A percentile compares a stretch with the other conserved stretches of the same genome.
Evolutionary conservation across 2,888 invertebrate genomes (phyloP).

Genomic region (Eupithecia centaureata): DNA sequence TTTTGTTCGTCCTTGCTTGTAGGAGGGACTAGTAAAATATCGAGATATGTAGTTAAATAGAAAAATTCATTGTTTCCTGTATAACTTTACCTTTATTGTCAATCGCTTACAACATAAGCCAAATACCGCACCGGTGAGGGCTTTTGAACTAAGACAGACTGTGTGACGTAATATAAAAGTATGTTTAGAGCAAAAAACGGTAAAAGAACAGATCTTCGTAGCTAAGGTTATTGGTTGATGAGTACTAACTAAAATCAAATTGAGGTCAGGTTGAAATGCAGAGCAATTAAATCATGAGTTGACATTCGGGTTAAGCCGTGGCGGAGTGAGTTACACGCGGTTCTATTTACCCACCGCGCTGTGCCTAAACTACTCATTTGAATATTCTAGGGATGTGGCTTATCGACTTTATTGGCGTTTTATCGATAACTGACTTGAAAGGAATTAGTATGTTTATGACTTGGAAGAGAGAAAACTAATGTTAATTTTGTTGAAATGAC

Average conservation of each 20-base stretch:
- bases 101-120: too few species aligned
- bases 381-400: constrained; percentile 60
- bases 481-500: too few species aligned
- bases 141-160: background rate
- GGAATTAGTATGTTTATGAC: background rate
- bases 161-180: background rate
- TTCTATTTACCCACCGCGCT: constrained; percentile 65
- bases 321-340: constrained; percentile 51
- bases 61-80: too few species aligned
- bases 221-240: background rate
- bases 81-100: too few species aligned
- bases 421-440: constrained; percentile 8
- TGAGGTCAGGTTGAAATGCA: constrained; percentile 27
- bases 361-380: constrained; percentile 73
- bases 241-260: constrained; percentile 3
- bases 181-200: background rate
- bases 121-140: too few species aligned
- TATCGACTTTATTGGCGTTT: constrained; percentile 9
- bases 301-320: constrained; percentile 36
- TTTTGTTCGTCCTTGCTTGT: too few species aligned
- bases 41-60: too few species aligned
- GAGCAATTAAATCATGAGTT: constrained; percentile 28
- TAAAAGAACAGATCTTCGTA: background rate
- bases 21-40: too few species aligned
- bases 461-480: too few species aligned